Base-by-base conservation (phyloP, 2,888 invertebrate species). In the Lobophora halterata region DNA sequence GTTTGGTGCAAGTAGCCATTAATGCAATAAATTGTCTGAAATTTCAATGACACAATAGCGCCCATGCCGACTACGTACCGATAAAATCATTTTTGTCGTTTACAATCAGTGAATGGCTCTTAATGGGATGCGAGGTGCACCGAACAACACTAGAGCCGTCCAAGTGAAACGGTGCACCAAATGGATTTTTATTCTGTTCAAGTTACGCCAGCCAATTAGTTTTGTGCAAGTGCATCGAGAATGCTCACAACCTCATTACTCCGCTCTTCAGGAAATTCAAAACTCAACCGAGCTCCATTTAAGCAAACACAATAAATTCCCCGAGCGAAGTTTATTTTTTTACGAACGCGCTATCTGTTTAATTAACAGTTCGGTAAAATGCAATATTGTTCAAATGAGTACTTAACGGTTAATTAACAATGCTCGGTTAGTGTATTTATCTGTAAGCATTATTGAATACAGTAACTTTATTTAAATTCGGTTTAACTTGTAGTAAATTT, bases 201-300 rank as follows among this genome's bases (percentile, higher is more conserved):
- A 76, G 74, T 71, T 70, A 65, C 66, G 56, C 61, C 53, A 69
- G 67, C 77, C 79, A 80, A 80, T 81, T 79, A 79, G 73, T 75
- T 75, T 69, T 65, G 66, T 69, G 61, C 69, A 72, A 77, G 71
- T 72, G 75, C 78, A 77, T 75, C 66, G 65, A 65, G 71, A 76
- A 74, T 73, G 70, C 70, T 73, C 61, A 52, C 59, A 57, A 62
- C 63, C 62, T 65, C 65, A 75, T 74, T 72, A 70, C 61, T 65
- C 54, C 55, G 57, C 65, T 62, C 58, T 60, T 58, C 58, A 68
- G 52, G 58, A 59, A 61, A 67, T 63, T 62, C 58, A 49, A 54
- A 65, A 63, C 55, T 47, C 55, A 58, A 58, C 58, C 58, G 40
- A 38, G 46, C 35, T 48, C 45, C 43, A 46, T 58, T 60, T 55